Evolutionary conservation across 2,797 vertebrate genomes (phyloP), one percentile per base, ranked within the genome.

Genomic region (Etheostoma perlongum): DNA sequence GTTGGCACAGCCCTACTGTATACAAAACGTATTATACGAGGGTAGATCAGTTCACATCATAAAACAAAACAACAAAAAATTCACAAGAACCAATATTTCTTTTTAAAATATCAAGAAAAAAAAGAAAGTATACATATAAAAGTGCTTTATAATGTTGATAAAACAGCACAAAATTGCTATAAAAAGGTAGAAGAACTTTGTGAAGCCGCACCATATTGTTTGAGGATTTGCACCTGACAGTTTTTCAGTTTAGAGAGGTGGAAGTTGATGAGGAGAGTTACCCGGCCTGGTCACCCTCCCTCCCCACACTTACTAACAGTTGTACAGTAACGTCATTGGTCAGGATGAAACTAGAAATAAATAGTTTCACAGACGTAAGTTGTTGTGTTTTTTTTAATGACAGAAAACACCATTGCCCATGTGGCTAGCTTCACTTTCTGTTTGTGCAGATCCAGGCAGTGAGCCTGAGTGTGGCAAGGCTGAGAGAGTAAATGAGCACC

Each of bases 401-500:
- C 91, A 91, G 90, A 93, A 96, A 96, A 95, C 95, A 96, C 95
- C 94, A 91, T 93, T 75, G 88, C 93, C 94, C 94, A 94, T 93
- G 95, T 94, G 94, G 95, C 92, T 91, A 91, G 94, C 93, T 94
- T 88, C 44, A 87, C 85, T 81, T 81, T 93, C 91, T 84, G 93
- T 93, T 93, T 92, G 94, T 94, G 94, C 93, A 81, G 86, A 88
- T 87, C 88, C 92, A 91, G 94, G 94, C 84, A 78, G 88, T 44
- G 74, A 86, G 93, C 83, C 92, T 85, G 90, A 77, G 89, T 70
- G 79, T 72, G 71, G 91, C 92, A 90, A 95, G 94, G 94, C 95
- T 87, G 88, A 94, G 92, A 90, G 86, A 93, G 92, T 93, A 93
- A 94, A 88, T 93, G 93, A 98, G 97, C 98, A 97, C 97, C 97